These are phyloP conservation scores for Cacatua alba DNA, from an alignment of 2,113 vertebrate genomes.

Conservation along the genomic window DNA sequence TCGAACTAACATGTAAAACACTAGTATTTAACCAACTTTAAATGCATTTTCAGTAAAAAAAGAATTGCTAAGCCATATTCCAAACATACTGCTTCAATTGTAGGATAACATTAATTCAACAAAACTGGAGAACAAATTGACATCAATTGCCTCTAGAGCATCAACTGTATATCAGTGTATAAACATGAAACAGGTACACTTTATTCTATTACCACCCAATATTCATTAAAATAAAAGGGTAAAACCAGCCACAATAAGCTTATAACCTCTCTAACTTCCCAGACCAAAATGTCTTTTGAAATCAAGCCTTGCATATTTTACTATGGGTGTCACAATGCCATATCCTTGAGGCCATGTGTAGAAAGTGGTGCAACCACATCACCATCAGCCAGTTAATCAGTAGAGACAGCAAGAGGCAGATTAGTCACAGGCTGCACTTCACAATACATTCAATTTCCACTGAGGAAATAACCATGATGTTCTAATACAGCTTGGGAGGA, in stretches of 20 bases:
- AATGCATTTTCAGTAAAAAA: background rate
- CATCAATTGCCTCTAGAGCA: background rate
- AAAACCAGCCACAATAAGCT: background rate
- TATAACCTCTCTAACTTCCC: background rate
- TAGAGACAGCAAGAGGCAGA: constrained; percentile 56
- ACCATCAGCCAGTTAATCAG: constrained; percentile 41
- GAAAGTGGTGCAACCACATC: constrained; percentile 25
- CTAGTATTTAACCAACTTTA: background rate
- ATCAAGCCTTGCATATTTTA: background rate
- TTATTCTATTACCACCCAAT: background rate
- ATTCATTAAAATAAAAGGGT: background rate
- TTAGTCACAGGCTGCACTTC: constrained; percentile 65
- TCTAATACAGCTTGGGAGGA: background rate
- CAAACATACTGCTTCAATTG: background rate
- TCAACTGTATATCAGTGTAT: background rate
- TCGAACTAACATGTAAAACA: background rate
- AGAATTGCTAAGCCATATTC: background rate
- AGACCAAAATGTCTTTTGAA: background rate
- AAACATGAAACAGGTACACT: background rate
- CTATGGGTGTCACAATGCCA: background rate
- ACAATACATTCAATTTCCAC: constrained; percentile 33
- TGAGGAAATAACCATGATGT: background rate
- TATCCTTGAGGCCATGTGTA: background rate
- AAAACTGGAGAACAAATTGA: background rate
- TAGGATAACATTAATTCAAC: background rate